Conservation (phyloP, 2,888 invertebrate species). For the Eretmocerus hayati region DNA sequence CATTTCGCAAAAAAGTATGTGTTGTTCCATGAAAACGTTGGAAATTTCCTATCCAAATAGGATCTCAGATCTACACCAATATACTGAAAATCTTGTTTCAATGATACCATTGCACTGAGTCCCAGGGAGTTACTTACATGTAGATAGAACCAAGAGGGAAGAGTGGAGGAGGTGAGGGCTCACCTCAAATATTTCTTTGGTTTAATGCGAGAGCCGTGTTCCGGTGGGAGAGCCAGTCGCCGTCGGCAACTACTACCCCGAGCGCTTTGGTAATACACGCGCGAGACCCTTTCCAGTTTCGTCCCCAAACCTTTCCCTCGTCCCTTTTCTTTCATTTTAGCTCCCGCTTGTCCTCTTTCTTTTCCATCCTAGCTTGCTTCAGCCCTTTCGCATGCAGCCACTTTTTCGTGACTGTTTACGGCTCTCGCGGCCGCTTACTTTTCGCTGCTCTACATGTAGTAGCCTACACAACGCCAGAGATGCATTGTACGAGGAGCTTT, state of each 20-base stretch:
- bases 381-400: not conserved
- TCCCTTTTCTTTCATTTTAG: not conserved
- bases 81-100: no score
- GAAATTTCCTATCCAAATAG: no score
- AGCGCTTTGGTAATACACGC: constrained; percentile 9
- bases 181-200: constrained; percentile 42
- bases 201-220: constrained; percentile 45
- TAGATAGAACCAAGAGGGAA: not conserved
- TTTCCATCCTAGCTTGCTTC: not conserved
- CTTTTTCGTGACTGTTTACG: constrained; percentile 2
- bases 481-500: not conserved
- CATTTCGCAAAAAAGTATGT: no score
- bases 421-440: not conserved
- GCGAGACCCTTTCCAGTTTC: constrained; percentile 4
- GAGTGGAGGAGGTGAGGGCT: constrained; percentile 15
- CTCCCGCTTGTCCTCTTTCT: not conserved
- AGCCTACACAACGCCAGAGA: not conserved
- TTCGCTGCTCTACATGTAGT: constrained; percentile 1
- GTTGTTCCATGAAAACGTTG: no score
- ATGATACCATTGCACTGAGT: no score
- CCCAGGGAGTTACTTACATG: no score
- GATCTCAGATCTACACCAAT: no score
- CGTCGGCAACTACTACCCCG: not conserved
- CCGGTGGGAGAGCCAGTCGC: not conserved
- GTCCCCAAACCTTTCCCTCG: not conserved